These are phyloP conservation scores for Drosophila nikananu DNA, from an alignment of 1,140 invertebrate species.

Conservation along the genomic window DNA sequence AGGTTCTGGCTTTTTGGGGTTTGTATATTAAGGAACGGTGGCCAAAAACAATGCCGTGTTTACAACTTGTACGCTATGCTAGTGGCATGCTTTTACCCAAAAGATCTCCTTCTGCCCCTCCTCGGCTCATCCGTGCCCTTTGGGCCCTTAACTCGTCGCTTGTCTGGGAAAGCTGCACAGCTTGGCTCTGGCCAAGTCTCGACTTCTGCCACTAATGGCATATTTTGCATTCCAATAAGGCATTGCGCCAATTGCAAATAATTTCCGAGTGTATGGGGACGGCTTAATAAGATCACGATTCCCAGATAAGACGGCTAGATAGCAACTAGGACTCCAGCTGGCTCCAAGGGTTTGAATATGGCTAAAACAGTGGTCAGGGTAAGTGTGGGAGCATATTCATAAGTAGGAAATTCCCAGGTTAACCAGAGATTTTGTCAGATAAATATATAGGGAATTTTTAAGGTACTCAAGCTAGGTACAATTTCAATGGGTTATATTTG, in stretches of 20 bases:
- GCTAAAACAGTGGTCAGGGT: slow-evolving; percentile 21
- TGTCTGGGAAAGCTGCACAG: slow-evolving; percentile 45
- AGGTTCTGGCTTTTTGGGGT: slow-evolving; percentile 32
- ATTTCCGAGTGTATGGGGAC: slow-evolving; percentile 68
- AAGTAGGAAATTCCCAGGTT: slow-evolving; percentile 18
- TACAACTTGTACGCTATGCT: slow-evolving; percentile 76
- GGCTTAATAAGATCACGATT: slow-evolving; percentile 79
- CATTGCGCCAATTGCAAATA: slow-evolving; percentile 81
- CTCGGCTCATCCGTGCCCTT: slow-evolving; percentile 32
- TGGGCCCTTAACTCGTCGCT: slow-evolving; percentile 33
- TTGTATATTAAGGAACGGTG: slow-evolving; percentile 52
- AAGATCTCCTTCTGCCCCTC: background rate
- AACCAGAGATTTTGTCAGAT: slow-evolving; percentile 31
- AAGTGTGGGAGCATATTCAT: slow-evolving; percentile 51
- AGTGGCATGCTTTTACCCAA: slow-evolving; percentile 49
- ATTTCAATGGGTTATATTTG: background rate
- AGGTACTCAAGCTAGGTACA: background rate
- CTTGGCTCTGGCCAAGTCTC: slow-evolving; percentile 31
- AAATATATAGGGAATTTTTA: background rate
- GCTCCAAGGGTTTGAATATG: slow-evolving; percentile 25
- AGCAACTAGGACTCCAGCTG: slow-evolving; percentile 41
- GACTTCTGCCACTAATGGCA: slow-evolving; percentile 75
- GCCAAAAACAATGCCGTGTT: slow-evolving; percentile 79
- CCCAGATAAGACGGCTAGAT: slow-evolving; percentile 60
- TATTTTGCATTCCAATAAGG: slow-evolving; percentile 80